Evolutionary conservation across 1,140 invertebrate species (phyloP).

Genomic region (Drosophila equinoxialis): DNA sequence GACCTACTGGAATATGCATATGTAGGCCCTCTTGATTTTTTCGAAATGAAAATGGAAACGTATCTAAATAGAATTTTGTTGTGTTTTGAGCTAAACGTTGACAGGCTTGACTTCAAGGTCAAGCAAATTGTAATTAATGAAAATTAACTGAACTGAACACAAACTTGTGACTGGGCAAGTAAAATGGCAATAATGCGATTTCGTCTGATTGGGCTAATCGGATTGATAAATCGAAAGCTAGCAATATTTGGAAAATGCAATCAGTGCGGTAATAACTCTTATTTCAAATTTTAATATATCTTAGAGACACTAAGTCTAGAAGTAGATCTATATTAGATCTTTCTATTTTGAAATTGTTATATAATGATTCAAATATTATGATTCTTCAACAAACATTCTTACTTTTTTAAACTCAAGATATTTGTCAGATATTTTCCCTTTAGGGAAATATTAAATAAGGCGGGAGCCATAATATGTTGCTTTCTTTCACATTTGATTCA

Average conservation of each 20-base stretch:
- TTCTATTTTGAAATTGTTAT: too few relatives aligned
- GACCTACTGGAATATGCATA: not conserved
- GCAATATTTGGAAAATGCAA: not conserved
- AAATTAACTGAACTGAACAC: slow-evolving; percentile 37
- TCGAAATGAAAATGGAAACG: slow-evolving; percentile 47
- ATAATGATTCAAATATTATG: too few relatives aligned
- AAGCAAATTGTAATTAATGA: slow-evolving; percentile 54
- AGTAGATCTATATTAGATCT: too few relatives aligned
- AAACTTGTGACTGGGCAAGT: slow-evolving; percentile 29
- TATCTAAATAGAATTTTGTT: slow-evolving; percentile 44
- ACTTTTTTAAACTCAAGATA: too few relatives aligned
- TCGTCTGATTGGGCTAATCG: slow-evolving; percentile 14
- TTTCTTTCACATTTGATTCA: too few relatives aligned
- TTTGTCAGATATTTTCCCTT: too few relatives aligned
- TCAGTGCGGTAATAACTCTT: not conserved
- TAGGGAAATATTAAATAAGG: too few relatives aligned
- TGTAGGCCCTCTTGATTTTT: not conserved
- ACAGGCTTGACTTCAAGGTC: slow-evolving; percentile 55
- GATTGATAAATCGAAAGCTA: not conserved
- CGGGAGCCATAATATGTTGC: too few relatives aligned
- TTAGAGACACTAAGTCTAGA: too few relatives aligned
- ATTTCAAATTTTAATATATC: too few relatives aligned
- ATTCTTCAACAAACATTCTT: too few relatives aligned
- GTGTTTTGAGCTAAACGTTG: slow-evolving; percentile 48
- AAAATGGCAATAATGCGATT: slow-evolving; percentile 13